Evolutionary conservation across 2,888 invertebrate species (phyloP).

Genomic region (Trichacis sp.): DNA sequence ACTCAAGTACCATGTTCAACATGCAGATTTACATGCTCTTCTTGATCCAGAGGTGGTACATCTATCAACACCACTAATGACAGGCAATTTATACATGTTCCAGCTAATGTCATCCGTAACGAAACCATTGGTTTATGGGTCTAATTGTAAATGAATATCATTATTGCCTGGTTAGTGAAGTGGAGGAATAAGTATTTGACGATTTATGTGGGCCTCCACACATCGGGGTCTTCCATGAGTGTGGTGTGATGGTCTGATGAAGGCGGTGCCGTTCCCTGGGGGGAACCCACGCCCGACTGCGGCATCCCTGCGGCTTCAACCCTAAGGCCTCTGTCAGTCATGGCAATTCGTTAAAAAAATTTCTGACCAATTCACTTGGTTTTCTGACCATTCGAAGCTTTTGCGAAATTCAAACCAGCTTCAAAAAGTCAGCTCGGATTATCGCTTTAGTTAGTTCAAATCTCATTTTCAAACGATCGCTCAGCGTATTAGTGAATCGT

Average conservation of each 20-base stretch:
- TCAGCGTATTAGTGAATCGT: neutral
- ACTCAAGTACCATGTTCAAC: neutral
- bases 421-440: too few relatives aligned
- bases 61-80: neutral
- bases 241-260: slow-evolving; percentile 82
- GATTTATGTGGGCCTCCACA: slow-evolving; percentile 92
- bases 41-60: too few relatives aligned
- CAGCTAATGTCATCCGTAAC: neutral
- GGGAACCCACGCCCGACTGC: slow-evolving; percentile 74
- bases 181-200: slow-evolving; percentile 60
- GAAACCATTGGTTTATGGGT: neutral
- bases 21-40: neutral
- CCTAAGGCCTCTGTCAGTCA: slow-evolving; percentile 79
- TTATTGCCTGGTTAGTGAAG: slow-evolving; percentile 68
- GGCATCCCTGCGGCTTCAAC: slow-evolving; percentile 77
- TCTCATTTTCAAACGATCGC: neutral
- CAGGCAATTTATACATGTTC: neutral
- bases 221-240: slow-evolving; percentile 92
- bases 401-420: too few relatives aligned
- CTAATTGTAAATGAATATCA: slow-evolving; percentile 51
- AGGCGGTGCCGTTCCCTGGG: slow-evolving; percentile 74
- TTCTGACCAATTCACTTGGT: too few relatives aligned
- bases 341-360: slow-evolving; percentile 32
- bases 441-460: too few relatives aligned
- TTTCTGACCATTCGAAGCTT: too few relatives aligned